Evolutionary conservation across 1,140 invertebrate species (phyloP), one percentile per base, ranked within the genome.

Genomic region (Drosophila pandora): DNA sequence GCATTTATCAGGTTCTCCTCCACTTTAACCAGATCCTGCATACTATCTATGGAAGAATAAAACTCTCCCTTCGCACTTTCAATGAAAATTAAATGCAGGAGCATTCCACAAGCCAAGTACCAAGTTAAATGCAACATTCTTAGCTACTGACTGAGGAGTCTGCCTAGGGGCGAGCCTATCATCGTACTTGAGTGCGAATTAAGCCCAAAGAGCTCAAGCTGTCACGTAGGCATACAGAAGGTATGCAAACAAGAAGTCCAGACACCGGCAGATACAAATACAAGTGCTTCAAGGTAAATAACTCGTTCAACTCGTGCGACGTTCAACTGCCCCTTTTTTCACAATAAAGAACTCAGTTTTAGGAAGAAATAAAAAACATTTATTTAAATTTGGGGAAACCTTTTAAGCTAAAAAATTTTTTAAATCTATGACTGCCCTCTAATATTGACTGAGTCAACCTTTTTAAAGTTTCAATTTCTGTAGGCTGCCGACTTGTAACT

Each of bases 21-120:
- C 6, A 76, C 17, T 2, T 49, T 1, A 8, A 48, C 64, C 64
- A 90, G 41, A 5, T 10, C 9, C 53, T 72, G 47, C 50, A 83
- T 58, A 10, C 47, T 85, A 41, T 87, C 79, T 7, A 79, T 58
- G 0, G 85, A 90, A 17, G 85, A 90, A 30, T 83, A 90, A 34
- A 76, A 87, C 45, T 90, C 85, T 2, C 25, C 69, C 0, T 17
- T 28, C n/a, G 41, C 69, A 3, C 41, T 30, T n/a, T 23, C 4
- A 12, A 34, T 23, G n/a, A 17, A 43, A 43, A 43, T 17, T n/a
- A 43, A 5, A 13, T 43, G 41, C 5, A 71, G n/a, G 39, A 71
- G 34, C 22, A 64, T 3, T 12, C 10, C 45, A n/a, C 41, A 22
- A 52, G 28, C 30, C 37, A 47, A 21, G 41, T 41, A 37, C 43